phyloP scores from a whole-genome alignment of 2,888 invertebrate genomes.

The Lobophora halterata region DNA sequence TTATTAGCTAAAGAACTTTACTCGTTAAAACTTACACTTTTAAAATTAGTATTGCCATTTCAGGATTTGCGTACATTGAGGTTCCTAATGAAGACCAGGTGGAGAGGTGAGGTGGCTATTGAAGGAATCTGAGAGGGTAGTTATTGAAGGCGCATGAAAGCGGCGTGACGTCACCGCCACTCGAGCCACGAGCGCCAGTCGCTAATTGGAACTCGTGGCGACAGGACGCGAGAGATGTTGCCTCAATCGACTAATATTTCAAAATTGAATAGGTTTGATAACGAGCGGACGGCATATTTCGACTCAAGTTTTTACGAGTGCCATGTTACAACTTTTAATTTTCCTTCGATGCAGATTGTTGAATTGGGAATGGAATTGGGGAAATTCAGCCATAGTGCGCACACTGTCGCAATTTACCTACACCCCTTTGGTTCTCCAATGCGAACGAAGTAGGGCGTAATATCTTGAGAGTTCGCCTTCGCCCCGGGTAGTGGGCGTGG shows the following conservation, averaged over 20 bases:
- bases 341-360: constrained; percentile 41
- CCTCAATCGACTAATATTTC: constrained; percentile 78
- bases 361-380: constrained; percentile 52
- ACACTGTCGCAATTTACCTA: constrained; percentile 59
- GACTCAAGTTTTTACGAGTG: constrained; percentile 50
- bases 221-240: constrained; percentile 72
- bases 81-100: constrained; percentile 77
- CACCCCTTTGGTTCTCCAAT: constrained; percentile 78
- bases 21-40: constrained; percentile 70
- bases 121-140: constrained; percentile 78
- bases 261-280: constrained; percentile 77
- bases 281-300: constrained; percentile 74
- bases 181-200: constrained; percentile 73
- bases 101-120: constrained; percentile 68
- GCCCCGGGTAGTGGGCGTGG: constrained; percentile 80
- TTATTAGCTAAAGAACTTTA: constrained; percentile 73
- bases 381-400: constrained; percentile 53
- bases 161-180: constrained; percentile 75
- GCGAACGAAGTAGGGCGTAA: constrained; percentile 78
- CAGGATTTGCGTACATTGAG: constrained; percentile 64
- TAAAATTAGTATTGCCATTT: constrained; percentile 68
- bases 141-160: constrained; percentile 76
- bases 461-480: constrained; percentile 78
- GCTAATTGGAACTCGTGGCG: constrained; percentile 78
- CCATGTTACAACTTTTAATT: constrained; percentile 41